Evolutionary conservation across 2,113 vertebrate species (phyloP).

Genomic region (Fukomys damarensis): DNA sequence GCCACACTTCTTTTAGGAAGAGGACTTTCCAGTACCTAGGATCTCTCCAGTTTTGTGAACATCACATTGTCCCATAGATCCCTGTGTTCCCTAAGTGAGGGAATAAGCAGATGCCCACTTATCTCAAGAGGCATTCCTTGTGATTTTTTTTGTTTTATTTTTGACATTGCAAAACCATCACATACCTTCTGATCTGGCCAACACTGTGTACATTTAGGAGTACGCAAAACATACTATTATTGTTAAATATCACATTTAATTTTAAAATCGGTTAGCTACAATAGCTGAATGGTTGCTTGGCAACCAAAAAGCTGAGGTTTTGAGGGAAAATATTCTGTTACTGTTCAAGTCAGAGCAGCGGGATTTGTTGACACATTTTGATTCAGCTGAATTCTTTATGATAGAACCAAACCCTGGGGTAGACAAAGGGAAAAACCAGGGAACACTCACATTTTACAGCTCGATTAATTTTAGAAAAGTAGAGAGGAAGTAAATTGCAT

Average conservation of each 20-base stretch:
- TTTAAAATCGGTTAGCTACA: conserved; percentile 55
- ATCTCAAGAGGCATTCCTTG: not conserved
- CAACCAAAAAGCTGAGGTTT: conserved; percentile 61
- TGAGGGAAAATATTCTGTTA: conserved; percentile 36
- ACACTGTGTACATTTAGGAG: not conserved
- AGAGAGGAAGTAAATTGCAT: conserved; percentile 69
- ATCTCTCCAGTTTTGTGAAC: not conserved
- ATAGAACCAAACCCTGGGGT: conserved; percentile 8
- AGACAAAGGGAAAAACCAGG: not conserved
- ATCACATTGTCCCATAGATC: not conserved
- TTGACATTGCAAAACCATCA: not conserved
- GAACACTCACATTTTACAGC: conserved; percentile 53
- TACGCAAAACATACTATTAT: not conserved
- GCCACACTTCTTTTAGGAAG: not conserved
- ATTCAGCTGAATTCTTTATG: conserved; percentile 25
- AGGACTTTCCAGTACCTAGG: not conserved
- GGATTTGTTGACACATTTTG: conserved; percentile 30
- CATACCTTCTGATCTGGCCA: not conserved
- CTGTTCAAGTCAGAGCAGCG: not conserved
- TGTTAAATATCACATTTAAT: not conserved
- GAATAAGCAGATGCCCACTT: not conserved
- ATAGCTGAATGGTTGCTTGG: conserved; percentile 66
- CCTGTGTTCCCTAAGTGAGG: not conserved
- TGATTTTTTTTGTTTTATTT: not conserved
- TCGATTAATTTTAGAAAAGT: conserved; percentile 71